Percentiles rank a stretch among this genome's conserved stretches.
Evolutionary conservation across 2,113 vertebrate species (phyloP).

Genomic region (Mastomys coucha): DNA sequence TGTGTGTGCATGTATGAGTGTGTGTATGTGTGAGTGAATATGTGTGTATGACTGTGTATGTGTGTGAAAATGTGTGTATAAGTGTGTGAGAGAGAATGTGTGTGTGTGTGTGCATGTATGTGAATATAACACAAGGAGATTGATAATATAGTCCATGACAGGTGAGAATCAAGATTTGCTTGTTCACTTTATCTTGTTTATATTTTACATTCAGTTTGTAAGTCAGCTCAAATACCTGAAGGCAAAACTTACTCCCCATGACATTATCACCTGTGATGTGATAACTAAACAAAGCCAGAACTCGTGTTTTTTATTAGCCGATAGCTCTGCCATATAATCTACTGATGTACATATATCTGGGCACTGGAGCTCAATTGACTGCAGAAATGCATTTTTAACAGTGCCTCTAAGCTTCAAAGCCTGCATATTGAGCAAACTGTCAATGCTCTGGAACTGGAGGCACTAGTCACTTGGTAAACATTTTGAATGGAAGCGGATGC

Average conservation of each 20-base stretch:
- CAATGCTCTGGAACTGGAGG: background rate
- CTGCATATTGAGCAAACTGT: background rate
- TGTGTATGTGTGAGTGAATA: background rate
- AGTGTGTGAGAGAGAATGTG: background rate
- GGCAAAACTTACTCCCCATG: slow-evolving; percentile 48
- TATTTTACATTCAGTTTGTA: slow-evolving; percentile 22
- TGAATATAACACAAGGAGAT: background rate
- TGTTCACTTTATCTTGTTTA: slow-evolving; percentile 44
- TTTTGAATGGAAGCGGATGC: slow-evolving; percentile 46
- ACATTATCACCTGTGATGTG: slow-evolving; percentile 45
- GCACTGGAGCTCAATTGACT: background rate
- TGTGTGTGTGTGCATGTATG: background rate
- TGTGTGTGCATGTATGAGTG: background rate
- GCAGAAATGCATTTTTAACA: slow-evolving; percentile 29
- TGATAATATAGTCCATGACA: slow-evolving; percentile 1
- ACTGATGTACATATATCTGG: slow-evolving; percentile 21
- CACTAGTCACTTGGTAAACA: slow-evolving; percentile 47
- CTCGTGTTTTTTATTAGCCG: slow-evolving; percentile 17
- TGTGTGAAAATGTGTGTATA: background rate
- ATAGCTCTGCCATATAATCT: background rate
- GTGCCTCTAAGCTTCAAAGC: slow-evolving; percentile 37
- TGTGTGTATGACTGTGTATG: background rate
- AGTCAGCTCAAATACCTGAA: slow-evolving; percentile 18
- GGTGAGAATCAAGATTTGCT: slow-evolving; percentile 44
- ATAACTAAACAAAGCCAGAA: slow-evolving; percentile 55